Evolutionary conservation across 2,113 vertebrate genomes (phyloP), one percentile per base, ranked within the genome.

Genomic region (Pantherophis guttatus): DNA sequence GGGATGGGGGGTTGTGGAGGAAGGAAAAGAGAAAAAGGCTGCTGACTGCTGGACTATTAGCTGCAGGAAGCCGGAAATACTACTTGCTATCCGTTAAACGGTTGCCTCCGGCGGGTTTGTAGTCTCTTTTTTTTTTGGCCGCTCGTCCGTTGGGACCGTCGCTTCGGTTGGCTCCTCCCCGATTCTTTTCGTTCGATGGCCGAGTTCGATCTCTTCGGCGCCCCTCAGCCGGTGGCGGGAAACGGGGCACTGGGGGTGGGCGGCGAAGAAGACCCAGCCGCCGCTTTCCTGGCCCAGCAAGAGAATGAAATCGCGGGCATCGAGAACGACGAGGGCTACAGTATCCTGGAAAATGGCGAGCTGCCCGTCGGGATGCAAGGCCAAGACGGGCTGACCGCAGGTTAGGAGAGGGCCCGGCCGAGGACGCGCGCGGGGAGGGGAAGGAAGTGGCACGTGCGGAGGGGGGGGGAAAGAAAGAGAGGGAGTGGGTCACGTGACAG

Each of bases 301-400:
- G 98, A 99, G 96, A 99, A 98, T 87, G 99, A 99, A 97, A 99
- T 99, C 88, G 99, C 99, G 17, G 99, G 98, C 94, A 99, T 99
- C 55, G 99, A 99, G 97, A 99, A 98, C 86, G 98, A 99, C 91
- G 98, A 98, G 1, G 98, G 98, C 2, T 99, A 98, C 98, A 98
- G 97, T 97, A 99, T 99, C 97, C 97, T 99, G 95, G 99, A 99
- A 97, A 96, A 98, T 90, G 98, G 99, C 97, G 98, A 98, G 11
- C 97, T 99, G 15, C 98, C 99, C 1, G 95, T 97, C 29, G 98
- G 97, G 53, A 94, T 99, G 7, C 97, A 96, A 59, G 95, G 95
- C 90, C 95, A 96, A 75, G 95, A 93, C 94, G 65, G 86, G n/a
- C 93, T 24, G 17, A 6, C 13, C 21, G 12, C 9, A 12, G 88